phyloP scores from a whole-genome alignment of 2,888 invertebrate species.

The Nemoura dubitans region DNA sequence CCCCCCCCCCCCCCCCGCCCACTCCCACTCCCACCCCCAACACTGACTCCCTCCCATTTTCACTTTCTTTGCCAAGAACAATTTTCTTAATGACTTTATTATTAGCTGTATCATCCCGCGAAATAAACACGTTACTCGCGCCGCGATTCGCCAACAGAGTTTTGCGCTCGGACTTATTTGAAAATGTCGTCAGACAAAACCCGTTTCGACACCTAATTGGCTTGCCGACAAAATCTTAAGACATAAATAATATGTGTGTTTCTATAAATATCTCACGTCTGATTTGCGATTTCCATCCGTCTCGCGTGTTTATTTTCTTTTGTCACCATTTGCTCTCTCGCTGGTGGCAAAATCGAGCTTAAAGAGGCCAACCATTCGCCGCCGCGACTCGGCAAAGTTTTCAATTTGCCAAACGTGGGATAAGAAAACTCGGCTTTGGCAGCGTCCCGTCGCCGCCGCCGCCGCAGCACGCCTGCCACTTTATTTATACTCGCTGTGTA shows the following conservation, averaged over 20 bases:
- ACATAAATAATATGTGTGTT: background rate
- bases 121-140: background rate
- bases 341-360: background rate
- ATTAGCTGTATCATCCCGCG: conserved; percentile 4
- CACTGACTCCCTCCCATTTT: background rate
- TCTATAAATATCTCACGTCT: background rate
- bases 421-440: background rate
- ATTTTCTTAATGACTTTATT: conserved; percentile 7
- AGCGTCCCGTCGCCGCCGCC: background rate
- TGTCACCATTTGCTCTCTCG: background rate
- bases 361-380: background rate
- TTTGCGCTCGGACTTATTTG: background rate
- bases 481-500: background rate
- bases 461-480: background rate
- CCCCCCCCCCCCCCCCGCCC: too few species aligned
- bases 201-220: background rate
- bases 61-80: background rate
- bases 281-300: background rate
- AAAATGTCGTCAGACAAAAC: background rate
- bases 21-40: too few species aligned
- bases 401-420: background rate
- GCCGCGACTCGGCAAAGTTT: background rate
- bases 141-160: background rate
- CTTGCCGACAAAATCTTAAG: background rate
- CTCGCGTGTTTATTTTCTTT: background rate